These are phyloP conservation scores for Pyrrhosoma nymphula DNA, from an alignment of 2,888 invertebrate genomes.

Conservation along the genomic window DNA sequence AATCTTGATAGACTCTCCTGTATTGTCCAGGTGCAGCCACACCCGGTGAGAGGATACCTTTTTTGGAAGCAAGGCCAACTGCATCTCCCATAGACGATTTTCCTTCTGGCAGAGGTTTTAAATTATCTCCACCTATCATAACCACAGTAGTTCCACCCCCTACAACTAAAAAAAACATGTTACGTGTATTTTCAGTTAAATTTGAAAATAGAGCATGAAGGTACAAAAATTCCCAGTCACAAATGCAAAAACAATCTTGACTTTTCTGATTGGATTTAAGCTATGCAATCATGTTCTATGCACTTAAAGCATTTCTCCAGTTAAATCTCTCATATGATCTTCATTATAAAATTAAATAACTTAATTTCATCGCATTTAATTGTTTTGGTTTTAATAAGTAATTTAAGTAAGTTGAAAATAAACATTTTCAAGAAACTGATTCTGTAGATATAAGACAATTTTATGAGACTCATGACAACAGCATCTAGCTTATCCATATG, in stretches of 20 bases:
- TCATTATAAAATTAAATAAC: too few species aligned
- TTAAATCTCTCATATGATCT: too few species aligned
- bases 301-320: too few species aligned
- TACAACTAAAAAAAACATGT: constrained; percentile 14
- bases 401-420: too few species aligned
- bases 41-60: constrained; percentile 45
- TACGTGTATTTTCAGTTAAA: neutral
- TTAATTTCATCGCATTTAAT: too few species aligned
- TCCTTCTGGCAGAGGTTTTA: constrained; percentile 88
- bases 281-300: too few species aligned
- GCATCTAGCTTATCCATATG: too few species aligned
- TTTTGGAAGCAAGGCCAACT: constrained; percentile 43
- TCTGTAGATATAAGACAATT: too few species aligned
- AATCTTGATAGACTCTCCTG: constrained; percentile 86
- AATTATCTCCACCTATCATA: constrained; percentile 76
- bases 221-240: neutral
- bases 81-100: constrained; percentile 78
- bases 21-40: constrained; percentile 77
- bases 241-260: neutral
- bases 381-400: too few species aligned
- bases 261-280: too few species aligned
- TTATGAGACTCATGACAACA: too few species aligned
- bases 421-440: too few species aligned
- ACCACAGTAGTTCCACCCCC: constrained; percentile 60
- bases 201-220: neutral